phyloP scores from a whole-genome alignment of 2,113 vertebrate genomes.

The Elaphurus davidianus region DNA sequence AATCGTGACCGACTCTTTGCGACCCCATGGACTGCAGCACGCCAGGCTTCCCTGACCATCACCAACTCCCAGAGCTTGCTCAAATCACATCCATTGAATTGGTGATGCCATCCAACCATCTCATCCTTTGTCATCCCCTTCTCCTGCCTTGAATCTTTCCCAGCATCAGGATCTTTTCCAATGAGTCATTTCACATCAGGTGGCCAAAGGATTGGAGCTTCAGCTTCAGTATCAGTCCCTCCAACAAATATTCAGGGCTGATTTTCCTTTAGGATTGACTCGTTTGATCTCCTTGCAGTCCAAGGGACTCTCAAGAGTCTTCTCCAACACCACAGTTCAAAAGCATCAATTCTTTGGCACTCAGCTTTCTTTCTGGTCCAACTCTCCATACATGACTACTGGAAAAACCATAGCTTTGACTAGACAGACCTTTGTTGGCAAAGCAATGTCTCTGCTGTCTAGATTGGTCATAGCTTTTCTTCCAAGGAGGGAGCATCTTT shows the following conservation, averaged over 20 bases:
- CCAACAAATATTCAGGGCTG: neutral
- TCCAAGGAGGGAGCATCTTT: fast-evolving
- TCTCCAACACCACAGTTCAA: neutral
- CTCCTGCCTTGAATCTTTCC: neutral
- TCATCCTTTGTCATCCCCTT: fast-evolving
- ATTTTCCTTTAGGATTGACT: neutral
- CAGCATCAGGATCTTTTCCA: neutral
- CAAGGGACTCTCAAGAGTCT: neutral
- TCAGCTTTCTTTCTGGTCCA: neutral
- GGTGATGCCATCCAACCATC: neutral
- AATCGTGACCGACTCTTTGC: fast-evolving
- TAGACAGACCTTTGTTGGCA: neutral
- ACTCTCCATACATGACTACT: neutral
- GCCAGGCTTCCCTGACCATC: neutral
- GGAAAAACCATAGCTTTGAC: neutral
- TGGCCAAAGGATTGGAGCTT: neutral
- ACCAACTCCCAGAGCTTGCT: neutral
- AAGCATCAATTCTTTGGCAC: neutral
- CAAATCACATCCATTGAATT: neutral
- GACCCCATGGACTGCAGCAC: neutral
- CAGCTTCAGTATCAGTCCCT: neutral
- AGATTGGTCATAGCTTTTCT: neutral
- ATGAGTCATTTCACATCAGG: neutral
- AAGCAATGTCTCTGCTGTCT: neutral
- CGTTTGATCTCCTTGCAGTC: neutral